Base-by-base conservation (phyloP, 1,140 invertebrate species). In the Penaeus chinensis region DNA sequence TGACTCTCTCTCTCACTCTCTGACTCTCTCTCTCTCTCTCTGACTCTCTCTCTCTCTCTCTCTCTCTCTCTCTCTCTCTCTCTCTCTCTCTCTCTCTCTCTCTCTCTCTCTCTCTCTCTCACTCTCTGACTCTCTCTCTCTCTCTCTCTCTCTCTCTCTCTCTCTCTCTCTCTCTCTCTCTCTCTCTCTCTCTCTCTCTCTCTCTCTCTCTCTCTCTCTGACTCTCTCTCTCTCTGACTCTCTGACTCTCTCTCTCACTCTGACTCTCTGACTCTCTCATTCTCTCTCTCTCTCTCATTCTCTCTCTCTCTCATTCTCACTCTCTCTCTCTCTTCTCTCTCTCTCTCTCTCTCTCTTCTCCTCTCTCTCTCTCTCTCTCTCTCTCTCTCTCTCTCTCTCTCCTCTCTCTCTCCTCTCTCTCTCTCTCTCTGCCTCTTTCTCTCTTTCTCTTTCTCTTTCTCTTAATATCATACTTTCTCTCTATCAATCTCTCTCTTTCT, bases 11-110 rank as follows among this genome's bases (percentile, higher is more conserved):
- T 47, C 47, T 47, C 47, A 32, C 10, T 27, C 19, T 32, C n/a
- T 11, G 24, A 3, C 5, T n/a, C n/a, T 74, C 69, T 27, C 69
- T 27, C 69, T 10, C 69, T 19, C n/a, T 10, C 18, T n/a, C 69
- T 74, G 24, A 32, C 69, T 74, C 69, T 74, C 69, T 27, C 69
- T 74, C 69, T 74, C 69, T 27, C 69, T 24, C 69, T 27, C 69
- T 74, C 69, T 74, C 69, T 19, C 24, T 69, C 66, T 69, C 66
- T 69, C 66, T 69, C 66, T 13, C 16, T 69, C 66, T 69, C 66
- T 69, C 66, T 69, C 66, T 2, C 66, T 69, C 66, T 69, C 66
- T 19, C 66, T 69, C 66, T n/a, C 66, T 19, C 63, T 66, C 63
- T 66, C 63, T 32, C 32, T 2, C 32, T 32, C 32, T 32, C 32